Evolutionary conservation across 2,113 vertebrate genomes (phyloP), one percentile per base, ranked within the genome.

Genomic region (Ceyx cyanopectus): DNA sequence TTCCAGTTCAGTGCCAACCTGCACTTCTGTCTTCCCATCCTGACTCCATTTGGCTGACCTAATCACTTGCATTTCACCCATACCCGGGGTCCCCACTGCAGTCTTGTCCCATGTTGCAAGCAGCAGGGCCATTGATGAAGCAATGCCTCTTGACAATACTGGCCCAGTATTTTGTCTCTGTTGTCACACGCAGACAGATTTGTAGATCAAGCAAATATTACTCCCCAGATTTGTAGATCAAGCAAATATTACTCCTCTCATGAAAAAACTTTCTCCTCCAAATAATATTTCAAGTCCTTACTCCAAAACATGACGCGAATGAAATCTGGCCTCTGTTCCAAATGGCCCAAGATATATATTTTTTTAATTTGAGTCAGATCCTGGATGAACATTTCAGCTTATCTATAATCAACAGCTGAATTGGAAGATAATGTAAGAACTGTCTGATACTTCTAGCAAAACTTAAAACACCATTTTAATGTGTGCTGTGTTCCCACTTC

Each of bases 121-220:
- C 8, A 51, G 14, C 10, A 58, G 6, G 6, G 8, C 6, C 1
- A 0, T 43, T 53, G 29, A 23, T 21, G 34, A 53, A 0, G 7
- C 10, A 8, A 34, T 72, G 12, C 10, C 12, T 70, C 79, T 80
- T 15, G 34, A 53, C 5, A 45, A 7, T 6, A 9, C 9, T 26
- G 21, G 5, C 4, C 17, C 9, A n/a, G 12, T 34, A 29, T 46
- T 57, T 86, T 40, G 8, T 69, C 54, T 77, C 46, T 3, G 3
- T 26, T 7, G 6, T 43, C 16, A 65, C 1, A 2, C 19, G 5
- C 48, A 21, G 3, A 13, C 51, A 70, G 23, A 50, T 74, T 45
- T 81, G 4, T 21, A 40, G 30, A 21, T 7, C 4, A 66, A 90
- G 37, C 15, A 54, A 46, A 12, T 4, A 56, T 7, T 8, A 57